These are phyloP conservation scores for Pygocentrus nattereri DNA, from an alignment of 2,797 vertebrate genomes.

Conservation along the genomic window DNA sequence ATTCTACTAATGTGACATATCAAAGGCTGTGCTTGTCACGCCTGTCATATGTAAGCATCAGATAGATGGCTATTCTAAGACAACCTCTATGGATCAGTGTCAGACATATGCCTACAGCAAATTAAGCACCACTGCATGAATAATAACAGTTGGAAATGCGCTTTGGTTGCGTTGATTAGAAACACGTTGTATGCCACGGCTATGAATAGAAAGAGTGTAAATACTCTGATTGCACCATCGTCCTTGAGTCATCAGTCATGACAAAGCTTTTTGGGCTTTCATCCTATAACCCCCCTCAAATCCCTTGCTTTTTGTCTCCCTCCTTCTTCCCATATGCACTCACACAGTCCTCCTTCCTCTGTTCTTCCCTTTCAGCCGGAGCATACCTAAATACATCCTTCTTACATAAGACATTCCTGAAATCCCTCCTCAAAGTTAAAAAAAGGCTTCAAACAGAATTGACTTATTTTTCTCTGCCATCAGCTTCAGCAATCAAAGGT, in stretches of 20 bases:
- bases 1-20: constrained; percentile 36
- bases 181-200: constrained; percentile 3
- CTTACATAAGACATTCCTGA: constrained; percentile 21
- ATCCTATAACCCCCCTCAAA: constrained; percentile 18
- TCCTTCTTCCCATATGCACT: constrained; percentile 18
- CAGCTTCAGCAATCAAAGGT: constrained; percentile 1
- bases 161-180: constrained; percentile 24
- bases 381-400: background rate
- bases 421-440: constrained; percentile 8
- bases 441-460: constrained; percentile 2
- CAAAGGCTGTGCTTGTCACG: constrained; percentile 32
- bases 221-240: constrained; percentile 15
- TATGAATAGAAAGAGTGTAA: constrained; percentile 21
- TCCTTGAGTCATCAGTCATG: constrained; percentile 17
- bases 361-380: constrained; percentile 1
- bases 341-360: background rate
- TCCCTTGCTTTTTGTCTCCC: background rate
- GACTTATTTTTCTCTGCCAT: background rate
- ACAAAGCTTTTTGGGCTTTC: constrained; percentile 23
- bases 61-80: constrained; percentile 36
- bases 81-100: constrained; percentile 33
- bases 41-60: constrained; percentile 36
- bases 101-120: constrained; percentile 23
- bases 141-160: constrained; percentile 16
- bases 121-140: constrained; percentile 18